Evolutionary conservation across 2,113 vertebrate genomes (phyloP).

Genomic region (Nymphicus hollandicus): DNA sequence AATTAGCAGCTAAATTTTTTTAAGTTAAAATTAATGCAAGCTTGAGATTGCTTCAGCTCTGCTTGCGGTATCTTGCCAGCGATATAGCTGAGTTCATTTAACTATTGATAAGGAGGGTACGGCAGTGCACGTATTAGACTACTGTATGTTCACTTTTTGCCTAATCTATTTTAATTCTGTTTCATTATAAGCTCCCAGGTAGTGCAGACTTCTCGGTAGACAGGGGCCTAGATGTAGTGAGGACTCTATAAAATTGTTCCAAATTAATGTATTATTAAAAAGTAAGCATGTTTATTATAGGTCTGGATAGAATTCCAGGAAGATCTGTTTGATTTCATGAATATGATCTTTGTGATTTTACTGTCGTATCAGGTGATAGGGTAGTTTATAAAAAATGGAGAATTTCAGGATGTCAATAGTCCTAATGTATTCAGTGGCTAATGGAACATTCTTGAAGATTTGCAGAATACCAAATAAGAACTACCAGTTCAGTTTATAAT

Average conservation of each 20-base stretch:
- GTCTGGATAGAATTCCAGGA: not conserved
- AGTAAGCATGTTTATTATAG: not conserved
- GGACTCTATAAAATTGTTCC: not conserved
- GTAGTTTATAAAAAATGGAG: not conserved
- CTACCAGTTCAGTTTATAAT: constrained; percentile 11
- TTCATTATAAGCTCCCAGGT: not conserved
- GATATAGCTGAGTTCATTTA: not conserved
- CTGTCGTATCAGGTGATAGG: not conserved
- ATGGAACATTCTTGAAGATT: constrained; percentile 9
- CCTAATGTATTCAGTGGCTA: constrained; percentile 11
- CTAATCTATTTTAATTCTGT: not conserved
- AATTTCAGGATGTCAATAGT: not conserved
- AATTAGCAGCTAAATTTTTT: not conserved
- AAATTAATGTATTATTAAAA: not conserved
- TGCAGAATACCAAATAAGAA: not conserved
- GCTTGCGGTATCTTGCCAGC: not conserved
- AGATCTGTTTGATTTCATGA: not conserved
- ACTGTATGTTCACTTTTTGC: not conserved
- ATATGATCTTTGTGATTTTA: not conserved
- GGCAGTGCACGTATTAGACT: not conserved
- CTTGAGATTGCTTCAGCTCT: not conserved
- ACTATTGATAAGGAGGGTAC: not conserved
- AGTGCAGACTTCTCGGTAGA: not conserved
- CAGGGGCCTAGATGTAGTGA: not conserved
- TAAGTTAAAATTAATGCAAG: not conserved